Evolutionary conservation across 2,113 vertebrate species (phyloP), one percentile per base, ranked within the genome.

Genomic region (Aramus guarauna): DNA sequence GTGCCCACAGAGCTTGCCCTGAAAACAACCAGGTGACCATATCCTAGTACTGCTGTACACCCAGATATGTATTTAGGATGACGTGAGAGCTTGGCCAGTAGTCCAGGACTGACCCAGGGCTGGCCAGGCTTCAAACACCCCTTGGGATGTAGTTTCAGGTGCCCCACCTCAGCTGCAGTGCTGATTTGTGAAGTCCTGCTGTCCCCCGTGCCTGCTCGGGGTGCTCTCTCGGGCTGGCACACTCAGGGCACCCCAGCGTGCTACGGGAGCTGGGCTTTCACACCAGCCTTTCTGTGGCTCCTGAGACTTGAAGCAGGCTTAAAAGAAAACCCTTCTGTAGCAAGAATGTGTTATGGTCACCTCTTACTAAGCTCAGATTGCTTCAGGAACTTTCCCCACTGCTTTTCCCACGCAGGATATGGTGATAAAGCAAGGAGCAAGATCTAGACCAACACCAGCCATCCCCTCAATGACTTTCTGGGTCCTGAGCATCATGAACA

Each of bases 191-290:
- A 63, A 69, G 64, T 39, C 26, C n/a, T 60, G 56, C 41, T 48
- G 36, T 48, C 15, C 41, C 69, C 16, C 4, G 1, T 37, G 45
- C 36, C 24, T 1, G 0, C 53, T 21, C 0, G 0, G 15, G 18
- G 4, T 21, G 9, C 23, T 81, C 29, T 36, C 37, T 45, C 5
- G 2, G 39, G 26, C 55, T 55, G 56, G 66, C 55, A 32, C 26
- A 9, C 15, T 66, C 3, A 5, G 26, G 32, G 41, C 0, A 1
- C 11, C 26, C 56, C 13, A 2, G 1, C 9, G 39, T 20, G 43
- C 29, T 15, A 1, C 2, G 5, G 20, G n/a, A 67, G 58, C 32
- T 4, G 4, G 18, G 58, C 26, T 80, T 41, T 37, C 56, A 56
- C 39, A 52, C 11, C 8, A 1, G 34, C 47, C 41, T 67, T 71